Conservation (phyloP, 64 coral and sea anemone genomes). For the Actinia tenebrosa region DNA sequence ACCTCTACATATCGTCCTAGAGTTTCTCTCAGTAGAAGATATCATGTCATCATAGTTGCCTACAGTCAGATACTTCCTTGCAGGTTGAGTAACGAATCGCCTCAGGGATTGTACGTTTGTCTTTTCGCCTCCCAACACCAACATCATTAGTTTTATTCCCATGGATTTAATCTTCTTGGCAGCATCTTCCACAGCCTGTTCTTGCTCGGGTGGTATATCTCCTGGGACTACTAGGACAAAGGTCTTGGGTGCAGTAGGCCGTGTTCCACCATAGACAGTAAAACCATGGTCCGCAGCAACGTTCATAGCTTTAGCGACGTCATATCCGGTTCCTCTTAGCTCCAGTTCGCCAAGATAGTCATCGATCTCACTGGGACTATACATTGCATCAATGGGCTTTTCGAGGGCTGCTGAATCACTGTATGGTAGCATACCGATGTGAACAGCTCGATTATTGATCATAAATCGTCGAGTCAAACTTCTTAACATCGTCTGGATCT, state of each 20-base stretch:
- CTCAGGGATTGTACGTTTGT: slow-evolving; percentile 12
- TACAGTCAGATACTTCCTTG: slow-evolving; percentile 15
- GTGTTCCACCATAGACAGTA: slow-evolving; percentile 43
- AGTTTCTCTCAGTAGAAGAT: neutral
- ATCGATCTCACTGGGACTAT: neutral
- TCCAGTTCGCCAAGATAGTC: neutral
- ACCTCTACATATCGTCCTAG: slow-evolving; percentile 27
- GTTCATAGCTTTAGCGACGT: slow-evolving; percentile 25
- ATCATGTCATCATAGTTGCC: slow-evolving; percentile 16
- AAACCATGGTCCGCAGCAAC: slow-evolving; percentile 28
- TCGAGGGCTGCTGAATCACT: slow-evolving; percentile 28
- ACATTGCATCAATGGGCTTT: slow-evolving; percentile 29
- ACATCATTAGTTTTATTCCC: slow-evolving; percentile 40
- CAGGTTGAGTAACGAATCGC: slow-evolving; percentile 17
- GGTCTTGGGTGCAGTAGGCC: slow-evolving; percentile 32
- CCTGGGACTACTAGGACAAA: slow-evolving; percentile 47
- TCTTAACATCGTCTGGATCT: neutral
- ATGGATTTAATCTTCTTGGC: slow-evolving; percentile 34
- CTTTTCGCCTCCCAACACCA: slow-evolving; percentile 3
- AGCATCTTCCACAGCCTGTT: neutral
- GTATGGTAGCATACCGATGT: slow-evolving; percentile 50
- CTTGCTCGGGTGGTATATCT: neutral
- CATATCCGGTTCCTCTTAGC: slow-evolving; percentile 20
- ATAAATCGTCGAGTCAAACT: slow-evolving; percentile 8
- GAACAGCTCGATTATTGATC: slow-evolving; percentile 9